Evolutionary conservation across 2,797 vertebrate species (phyloP).

Genomic region (Eulemur rubriventer): DNA sequence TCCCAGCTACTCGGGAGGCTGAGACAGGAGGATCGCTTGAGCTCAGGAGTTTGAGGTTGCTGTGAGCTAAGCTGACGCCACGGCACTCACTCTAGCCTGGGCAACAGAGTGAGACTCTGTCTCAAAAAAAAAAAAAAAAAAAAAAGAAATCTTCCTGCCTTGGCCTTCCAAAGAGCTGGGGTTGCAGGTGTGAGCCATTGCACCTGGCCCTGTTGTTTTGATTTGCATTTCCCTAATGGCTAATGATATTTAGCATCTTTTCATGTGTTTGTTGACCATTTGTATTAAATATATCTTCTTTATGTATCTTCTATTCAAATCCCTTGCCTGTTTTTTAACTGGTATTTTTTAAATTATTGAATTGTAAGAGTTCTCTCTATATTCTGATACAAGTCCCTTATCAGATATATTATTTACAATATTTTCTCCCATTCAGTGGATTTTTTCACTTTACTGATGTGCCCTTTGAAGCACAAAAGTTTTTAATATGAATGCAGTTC

Average conservation of each 20-base stretch:
- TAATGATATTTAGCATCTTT: neutral
- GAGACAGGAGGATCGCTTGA: too few relatives aligned
- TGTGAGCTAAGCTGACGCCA: too few relatives aligned
- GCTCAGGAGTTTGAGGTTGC: too few relatives aligned
- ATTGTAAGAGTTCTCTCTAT: neutral
- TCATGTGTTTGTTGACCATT: neutral
- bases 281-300: neutral
- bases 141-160: neutral
- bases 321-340: neutral
- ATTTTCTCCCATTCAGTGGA: neutral
- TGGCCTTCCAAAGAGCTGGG: neutral
- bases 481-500: neutral
- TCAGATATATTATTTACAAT: neutral
- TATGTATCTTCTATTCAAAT: neutral
- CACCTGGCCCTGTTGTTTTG: neutral
- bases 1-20: too few relatives aligned
- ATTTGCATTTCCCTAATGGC: neutral
- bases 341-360: neutral
- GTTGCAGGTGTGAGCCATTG: neutral
- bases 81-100: too few relatives aligned
- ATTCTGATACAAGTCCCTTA: neutral
- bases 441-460: neutral
- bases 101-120: too few relatives aligned
- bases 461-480: neutral
- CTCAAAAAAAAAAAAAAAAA: too few relatives aligned